These are phyloP conservation scores for Chaetura pelagica DNA, from an alignment of 2,113 vertebrate genomes.

Conservation along the genomic window DNA sequence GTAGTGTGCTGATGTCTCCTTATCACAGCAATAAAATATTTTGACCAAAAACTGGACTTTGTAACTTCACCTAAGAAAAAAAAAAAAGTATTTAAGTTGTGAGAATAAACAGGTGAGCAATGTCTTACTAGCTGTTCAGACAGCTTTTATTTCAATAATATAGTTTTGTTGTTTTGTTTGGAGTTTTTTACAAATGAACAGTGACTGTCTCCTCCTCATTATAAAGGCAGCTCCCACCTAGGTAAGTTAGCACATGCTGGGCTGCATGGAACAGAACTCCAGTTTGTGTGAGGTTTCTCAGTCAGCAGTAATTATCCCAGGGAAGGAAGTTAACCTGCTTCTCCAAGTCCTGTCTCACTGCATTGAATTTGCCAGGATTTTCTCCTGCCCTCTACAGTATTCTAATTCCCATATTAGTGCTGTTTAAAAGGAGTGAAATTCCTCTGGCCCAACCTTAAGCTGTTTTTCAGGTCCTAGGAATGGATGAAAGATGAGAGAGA, in stretches of 20 bases:
- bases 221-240: neutral
- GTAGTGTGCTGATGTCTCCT: neutral
- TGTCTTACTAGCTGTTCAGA: neutral
- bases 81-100: neutral
- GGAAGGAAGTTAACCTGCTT: neutral
- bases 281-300: neutral
- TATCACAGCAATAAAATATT: neutral
- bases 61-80: neutral
- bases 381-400: neutral
- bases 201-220: neutral
- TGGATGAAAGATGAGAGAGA: neutral
- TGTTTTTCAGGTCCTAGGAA: neutral
- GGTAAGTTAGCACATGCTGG: neutral
- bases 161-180: neutral
- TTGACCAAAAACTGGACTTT: neutral
- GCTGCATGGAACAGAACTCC: neutral
- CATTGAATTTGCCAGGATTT: neutral
- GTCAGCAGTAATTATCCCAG: neutral
- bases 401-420: neutral
- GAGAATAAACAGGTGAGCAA: neutral
- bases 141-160: neutral
- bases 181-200: neutral
- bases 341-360: neutral
- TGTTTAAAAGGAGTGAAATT: neutral
- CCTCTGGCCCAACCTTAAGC: rapidly evolving